Evolutionary conservation across 2,797 vertebrate species (phyloP).

Genomic region (Peromyscus nudipes): DNA sequence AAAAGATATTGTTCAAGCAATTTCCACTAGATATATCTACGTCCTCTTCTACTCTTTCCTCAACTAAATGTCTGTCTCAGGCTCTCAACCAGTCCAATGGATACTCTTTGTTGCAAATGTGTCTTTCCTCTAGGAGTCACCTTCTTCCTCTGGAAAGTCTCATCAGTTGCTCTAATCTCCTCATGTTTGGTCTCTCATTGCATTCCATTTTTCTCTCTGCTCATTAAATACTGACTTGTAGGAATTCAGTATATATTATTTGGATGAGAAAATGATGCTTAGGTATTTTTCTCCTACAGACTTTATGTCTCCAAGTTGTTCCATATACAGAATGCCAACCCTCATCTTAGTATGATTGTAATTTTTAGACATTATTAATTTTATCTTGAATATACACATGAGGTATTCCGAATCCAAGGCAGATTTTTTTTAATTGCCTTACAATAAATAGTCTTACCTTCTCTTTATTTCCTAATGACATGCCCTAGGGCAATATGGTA

Average conservation of each 20-base stretch:
- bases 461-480: neutral
- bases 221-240: neutral
- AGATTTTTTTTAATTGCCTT: slow-evolving; percentile 58
- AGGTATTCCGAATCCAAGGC: neutral
- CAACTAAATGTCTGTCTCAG: neutral
- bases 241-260: neutral
- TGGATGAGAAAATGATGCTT: neutral
- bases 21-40: slow-evolving; percentile 4
- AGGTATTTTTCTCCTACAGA: slow-evolving; percentile 2
- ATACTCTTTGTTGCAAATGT: neutral
- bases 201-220: neutral
- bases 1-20: neutral
- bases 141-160: neutral
- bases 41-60: neutral
- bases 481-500: neutral
- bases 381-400: slow-evolving; percentile 49
- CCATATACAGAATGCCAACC: neutral
- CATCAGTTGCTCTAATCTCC: neutral
- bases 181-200: neutral
- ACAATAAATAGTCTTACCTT: neutral
- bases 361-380: slow-evolving; percentile 41
- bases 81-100: neutral
- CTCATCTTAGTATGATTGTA: neutral
- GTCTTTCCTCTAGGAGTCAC: neutral
- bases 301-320: neutral